Conservation (phyloP, 1,140 invertebrate species). For the Episyrphus balteatus region DNA sequence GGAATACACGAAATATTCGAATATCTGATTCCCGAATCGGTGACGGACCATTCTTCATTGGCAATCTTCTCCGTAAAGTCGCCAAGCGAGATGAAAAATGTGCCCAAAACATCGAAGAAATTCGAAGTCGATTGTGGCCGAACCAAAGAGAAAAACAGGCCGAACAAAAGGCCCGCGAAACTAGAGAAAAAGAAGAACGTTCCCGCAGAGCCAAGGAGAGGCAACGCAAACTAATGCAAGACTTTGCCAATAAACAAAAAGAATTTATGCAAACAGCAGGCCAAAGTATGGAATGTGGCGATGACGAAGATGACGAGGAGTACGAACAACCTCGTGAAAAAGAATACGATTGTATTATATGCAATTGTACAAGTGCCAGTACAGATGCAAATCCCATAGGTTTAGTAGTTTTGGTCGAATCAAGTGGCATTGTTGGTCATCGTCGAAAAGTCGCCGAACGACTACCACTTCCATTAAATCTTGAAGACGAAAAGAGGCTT, state of each 20-base stretch:
- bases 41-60: slow-evolving; percentile 80
- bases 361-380: slow-evolving; percentile 77
- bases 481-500: slow-evolving; percentile 22
- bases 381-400: slow-evolving; percentile 81
- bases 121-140: slow-evolving; percentile 63
- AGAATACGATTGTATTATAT: slow-evolving; percentile 93
- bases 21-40: slow-evolving; percentile 53
- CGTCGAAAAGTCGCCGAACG: slow-evolving; percentile 31
- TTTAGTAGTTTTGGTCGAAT: slow-evolving; percentile 67
- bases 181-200: slow-evolving; percentile 67
- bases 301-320: slow-evolving; percentile 54
- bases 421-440: slow-evolving; percentile 32
- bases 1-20: slow-evolving; percentile 20
- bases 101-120: slow-evolving; percentile 52
- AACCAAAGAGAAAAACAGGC: slow-evolving; percentile 64
- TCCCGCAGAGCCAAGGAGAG: slow-evolving; percentile 73
- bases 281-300: slow-evolving; percentile 45
- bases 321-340: slow-evolving; percentile 49
- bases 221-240: slow-evolving; percentile 83
- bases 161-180: slow-evolving; percentile 57
- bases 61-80: slow-evolving; percentile 61
- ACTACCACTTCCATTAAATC: slow-evolving; percentile 22
- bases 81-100: slow-evolving; percentile 57
- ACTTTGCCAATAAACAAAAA: slow-evolving; percentile 84
- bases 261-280: slow-evolving; percentile 80